These are phyloP conservation scores for Brachionus rotundiformis DNA, from an alignment of 1,140 invertebrate species.

Conservation along the genomic window DNA sequence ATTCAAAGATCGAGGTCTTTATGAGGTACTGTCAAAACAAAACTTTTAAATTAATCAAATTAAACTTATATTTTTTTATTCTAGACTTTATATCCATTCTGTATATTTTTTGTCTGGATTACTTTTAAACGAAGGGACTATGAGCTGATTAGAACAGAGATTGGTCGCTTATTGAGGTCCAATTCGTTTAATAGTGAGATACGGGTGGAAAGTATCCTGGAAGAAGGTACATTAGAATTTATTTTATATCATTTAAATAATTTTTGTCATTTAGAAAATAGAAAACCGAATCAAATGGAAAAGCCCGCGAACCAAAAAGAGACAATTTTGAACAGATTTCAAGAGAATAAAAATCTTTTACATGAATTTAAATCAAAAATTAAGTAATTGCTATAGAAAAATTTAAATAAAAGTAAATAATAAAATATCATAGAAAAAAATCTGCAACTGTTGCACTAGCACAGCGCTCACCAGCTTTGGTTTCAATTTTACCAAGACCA, in stretches of 20 bases:
- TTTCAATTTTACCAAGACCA: constrained; percentile 61
- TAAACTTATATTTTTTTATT: constrained; percentile 27
- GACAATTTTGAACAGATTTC: constrained; percentile 22
- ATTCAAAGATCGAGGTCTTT: constrained; percentile 60
- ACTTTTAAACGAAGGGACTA: constrained; percentile 60
- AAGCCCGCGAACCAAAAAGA: constrained; percentile 31
- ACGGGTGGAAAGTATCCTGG: constrained; percentile 59
- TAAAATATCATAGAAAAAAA: neutral
- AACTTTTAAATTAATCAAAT: neutral
- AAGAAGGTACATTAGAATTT: constrained; percentile 53
- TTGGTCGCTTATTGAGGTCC: constrained; percentile 61
- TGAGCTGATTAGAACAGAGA: constrained; percentile 60
- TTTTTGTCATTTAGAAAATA: constrained; percentile 31
- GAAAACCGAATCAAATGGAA: neutral
- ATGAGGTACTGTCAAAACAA: constrained; percentile 57
- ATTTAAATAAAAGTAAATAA: too few species aligned
- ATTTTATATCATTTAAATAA: neutral
- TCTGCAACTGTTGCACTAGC: constrained; percentile 54
- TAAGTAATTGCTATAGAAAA: constrained; percentile 19
- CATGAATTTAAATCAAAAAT: constrained; percentile 42
- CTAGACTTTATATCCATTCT: constrained; percentile 61
- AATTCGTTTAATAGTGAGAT: constrained; percentile 63
- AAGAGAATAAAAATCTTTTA: constrained; percentile 23
- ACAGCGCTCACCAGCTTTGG: constrained; percentile 62
- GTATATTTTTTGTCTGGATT: constrained; percentile 62